phyloP scores from a whole-genome alignment of 2,888 invertebrate species.

The Synergus laeviventris region DNA sequence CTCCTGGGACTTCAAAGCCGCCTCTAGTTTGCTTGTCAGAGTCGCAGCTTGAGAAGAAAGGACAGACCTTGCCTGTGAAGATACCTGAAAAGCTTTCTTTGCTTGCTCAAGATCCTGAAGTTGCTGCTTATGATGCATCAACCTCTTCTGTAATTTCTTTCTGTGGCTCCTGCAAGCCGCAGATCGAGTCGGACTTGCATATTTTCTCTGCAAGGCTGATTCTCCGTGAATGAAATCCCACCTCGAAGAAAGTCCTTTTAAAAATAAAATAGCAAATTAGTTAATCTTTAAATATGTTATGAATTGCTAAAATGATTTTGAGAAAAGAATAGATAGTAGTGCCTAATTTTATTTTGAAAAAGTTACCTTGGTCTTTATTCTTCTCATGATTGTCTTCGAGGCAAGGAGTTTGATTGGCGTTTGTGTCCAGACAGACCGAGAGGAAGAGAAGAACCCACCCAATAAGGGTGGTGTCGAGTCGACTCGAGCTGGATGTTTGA shows the following conservation, averaged over 20 bases:
- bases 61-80: slow-evolving; percentile 71
- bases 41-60: slow-evolving; percentile 73
- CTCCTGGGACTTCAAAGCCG: slow-evolving; percentile 79
- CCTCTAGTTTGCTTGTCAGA: slow-evolving; percentile 76
- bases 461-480: slow-evolving; percentile 74
- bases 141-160: slow-evolving; percentile 84
- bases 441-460: slow-evolving; percentile 88
- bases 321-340: too few relatives aligned
- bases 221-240: slow-evolving; percentile 96
- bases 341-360: slow-evolving; percentile 2
- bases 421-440: slow-evolving; percentile 82
- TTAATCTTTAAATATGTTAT: neutral
- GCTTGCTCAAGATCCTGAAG: slow-evolving; percentile 84
- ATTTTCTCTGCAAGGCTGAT: slow-evolving; percentile 78
- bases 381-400: slow-evolving; percentile 71
- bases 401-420: slow-evolving; percentile 61
- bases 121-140: slow-evolving; percentile 82
- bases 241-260: slow-evolving; percentile 77
- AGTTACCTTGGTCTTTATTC: slow-evolving; percentile 70
- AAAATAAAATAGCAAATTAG: neutral
- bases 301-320: neutral
- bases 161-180: slow-evolving; percentile 78
- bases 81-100: slow-evolving; percentile 78
- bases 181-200: slow-evolving; percentile 68
- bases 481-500: slow-evolving; percentile 62